Evolutionary conservation across 1,140 invertebrate genomes (phyloP), one percentile per base, ranked within the genome.

Genomic region (Drosophila dunni): DNA sequence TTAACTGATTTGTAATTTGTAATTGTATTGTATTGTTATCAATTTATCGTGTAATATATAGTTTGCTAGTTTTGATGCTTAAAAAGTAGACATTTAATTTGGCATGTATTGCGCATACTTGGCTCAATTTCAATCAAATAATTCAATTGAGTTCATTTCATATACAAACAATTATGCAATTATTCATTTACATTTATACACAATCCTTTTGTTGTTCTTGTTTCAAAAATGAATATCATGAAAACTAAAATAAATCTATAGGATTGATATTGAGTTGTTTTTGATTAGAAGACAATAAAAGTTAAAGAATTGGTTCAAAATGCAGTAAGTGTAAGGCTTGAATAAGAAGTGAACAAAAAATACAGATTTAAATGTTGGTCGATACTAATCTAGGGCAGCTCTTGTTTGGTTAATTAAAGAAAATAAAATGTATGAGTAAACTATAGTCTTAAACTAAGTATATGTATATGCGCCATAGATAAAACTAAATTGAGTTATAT

Each of bases 1-100:
- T 54, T 64, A 76, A 69, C 68, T 79, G 63, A 78, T 83, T 79
- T 89, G 78, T 67, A 73, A 71, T 71, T 86, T 85, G 64, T 51
- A 86, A 76, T 80, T 81, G 63, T 70, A 72, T 81, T 86, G 60
- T 70, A 72, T 81, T 86, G 60, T 70, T 76, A 83, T 86, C 64
- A 69, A 57, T 50, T 57, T 65, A 58, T 33, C 17, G 44, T 72
- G 64, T 83, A 79, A 57, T 72, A 71, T 77, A 78, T 65, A 78
- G 66, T 64, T 70, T 84, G 78, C 60, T 81, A 78, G 66, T 85
- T 74, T 66, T 45, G 61, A 79, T 71, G 80, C 83, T 86, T 86
- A 86, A 79, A 86, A 76, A 74, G 62, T 89, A 86, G 76, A 86
- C 80, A 86, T 77, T 88, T 81, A 89, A 89, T 86, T 86, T 86